Evolutionary conservation across 2,888 invertebrate species (phyloP).

Genomic region (Drosophila acutilabella): DNA sequence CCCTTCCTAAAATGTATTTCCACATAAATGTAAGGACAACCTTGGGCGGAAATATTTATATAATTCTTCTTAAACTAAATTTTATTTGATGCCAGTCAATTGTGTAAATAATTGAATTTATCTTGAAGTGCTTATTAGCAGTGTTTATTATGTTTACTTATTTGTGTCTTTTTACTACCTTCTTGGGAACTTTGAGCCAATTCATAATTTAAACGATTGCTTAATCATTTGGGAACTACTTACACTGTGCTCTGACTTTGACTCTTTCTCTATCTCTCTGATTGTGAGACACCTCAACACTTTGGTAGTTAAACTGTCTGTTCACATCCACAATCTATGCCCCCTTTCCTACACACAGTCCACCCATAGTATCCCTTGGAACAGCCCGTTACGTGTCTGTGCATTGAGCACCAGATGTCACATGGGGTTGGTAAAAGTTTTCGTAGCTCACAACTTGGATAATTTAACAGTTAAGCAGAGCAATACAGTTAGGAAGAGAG

Average conservation of each 20-base stretch:
- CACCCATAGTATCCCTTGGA: slow-evolving; percentile 14
- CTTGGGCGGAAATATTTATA: not conserved
- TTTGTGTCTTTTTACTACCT: slow-evolving; percentile 53
- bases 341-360: not conserved
- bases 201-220: slow-evolving; percentile 75
- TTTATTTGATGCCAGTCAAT: not conserved
- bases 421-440: slow-evolving; percentile 72
- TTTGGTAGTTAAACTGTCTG: slow-evolving; percentile 70
- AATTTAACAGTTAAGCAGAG: slow-evolving; percentile 64
- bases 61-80: not conserved
- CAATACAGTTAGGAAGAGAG: not conserved
- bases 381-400: slow-evolving; percentile 66
- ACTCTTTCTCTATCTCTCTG: slow-evolving; percentile 1
- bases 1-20: not conserved
- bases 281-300: slow-evolving; percentile 56
- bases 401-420: slow-evolving; percentile 77
- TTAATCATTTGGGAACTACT: slow-evolving; percentile 69
- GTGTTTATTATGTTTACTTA: slow-evolving; percentile 5
- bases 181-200: slow-evolving; percentile 58
- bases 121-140: slow-evolving; percentile 12
- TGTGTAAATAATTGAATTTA: slow-evolving; percentile 1
- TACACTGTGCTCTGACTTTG: slow-evolving; percentile 21
- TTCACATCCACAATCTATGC: slow-evolving; percentile 29
- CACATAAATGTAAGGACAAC: not conserved
- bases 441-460: slow-evolving; percentile 63